Conservation (phyloP, 2,113 vertebrate genomes). For the Cyprinodon variegatus region DNA sequence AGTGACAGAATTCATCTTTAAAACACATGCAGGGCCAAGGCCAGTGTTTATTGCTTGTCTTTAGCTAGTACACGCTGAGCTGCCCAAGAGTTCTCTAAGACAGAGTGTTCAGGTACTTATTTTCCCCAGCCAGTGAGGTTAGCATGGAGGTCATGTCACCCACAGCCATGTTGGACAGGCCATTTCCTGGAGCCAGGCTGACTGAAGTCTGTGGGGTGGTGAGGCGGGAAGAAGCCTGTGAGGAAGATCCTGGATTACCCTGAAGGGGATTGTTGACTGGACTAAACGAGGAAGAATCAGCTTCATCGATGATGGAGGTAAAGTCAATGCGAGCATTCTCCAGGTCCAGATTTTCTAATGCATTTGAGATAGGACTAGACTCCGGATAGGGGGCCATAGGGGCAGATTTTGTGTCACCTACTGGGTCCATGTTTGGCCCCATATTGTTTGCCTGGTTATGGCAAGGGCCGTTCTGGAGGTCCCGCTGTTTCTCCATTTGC, state of each 20-base stretch:
- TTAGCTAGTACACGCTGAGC: constrained; percentile 11
- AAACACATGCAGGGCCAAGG: constrained; percentile 18
- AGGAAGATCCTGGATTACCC: constrained; percentile 70
- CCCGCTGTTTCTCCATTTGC: constrained; percentile 77
- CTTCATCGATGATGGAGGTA: constrained; percentile 93
- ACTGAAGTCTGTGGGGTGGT: constrained; percentile 79
- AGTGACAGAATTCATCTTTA: constrained; percentile 16
- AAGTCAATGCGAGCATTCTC: constrained; percentile 98
- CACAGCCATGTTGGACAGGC: constrained; percentile 94
- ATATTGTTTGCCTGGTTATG: constrained; percentile 76
- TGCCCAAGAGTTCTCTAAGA: constrained; percentile 72
- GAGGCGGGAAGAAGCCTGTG: constrained; percentile 81
- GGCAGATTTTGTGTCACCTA: constrained; percentile 73
- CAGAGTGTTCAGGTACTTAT: constrained; percentile 92
- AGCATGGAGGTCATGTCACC: constrained; percentile 97
- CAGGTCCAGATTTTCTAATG: constrained; percentile 93
- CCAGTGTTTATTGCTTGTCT: constrained; percentile 28
- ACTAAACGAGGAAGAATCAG: constrained; percentile 81
- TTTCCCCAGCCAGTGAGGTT: constrained; percentile 92
- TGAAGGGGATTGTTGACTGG: constrained; percentile 72
- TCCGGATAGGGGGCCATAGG: constrained; percentile 80
- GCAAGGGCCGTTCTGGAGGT: constrained; percentile 73
- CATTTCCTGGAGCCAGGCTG: constrained; percentile 72
- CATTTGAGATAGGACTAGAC: constrained; percentile 85
- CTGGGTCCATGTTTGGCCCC: constrained; percentile 61